phyloP scores from a whole-genome alignment of 2,113 vertebrate species.

The Podarcis raffonei region DNA sequence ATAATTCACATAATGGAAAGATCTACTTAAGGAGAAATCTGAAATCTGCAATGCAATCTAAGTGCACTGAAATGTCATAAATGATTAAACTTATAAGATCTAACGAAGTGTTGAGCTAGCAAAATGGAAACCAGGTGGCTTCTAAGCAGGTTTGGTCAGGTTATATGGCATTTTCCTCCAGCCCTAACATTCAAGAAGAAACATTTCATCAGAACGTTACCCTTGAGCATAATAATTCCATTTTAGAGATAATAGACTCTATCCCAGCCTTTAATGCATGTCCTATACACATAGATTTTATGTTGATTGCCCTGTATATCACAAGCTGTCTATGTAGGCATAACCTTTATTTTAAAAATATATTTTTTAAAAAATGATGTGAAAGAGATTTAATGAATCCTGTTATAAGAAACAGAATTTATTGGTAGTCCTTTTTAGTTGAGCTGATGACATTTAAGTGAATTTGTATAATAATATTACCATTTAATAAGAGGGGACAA shows the following conservation, averaged over 20 bases:
- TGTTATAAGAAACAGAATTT: constrained; percentile 13
- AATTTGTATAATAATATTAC: constrained; percentile 14
- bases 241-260: constrained; percentile 42
- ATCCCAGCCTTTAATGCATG: constrained; percentile 24
- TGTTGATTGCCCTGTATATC: constrained; percentile 10
- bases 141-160: constrained; percentile 56
- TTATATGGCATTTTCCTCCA: constrained; percentile 22
- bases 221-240: constrained; percentile 36
- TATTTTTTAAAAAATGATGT: not conserved
- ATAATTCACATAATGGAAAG: constrained; percentile 54
- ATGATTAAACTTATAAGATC: constrained; percentile 49
- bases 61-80: constrained; percentile 56
- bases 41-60: constrained; percentile 40
- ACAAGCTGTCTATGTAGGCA: not conserved
- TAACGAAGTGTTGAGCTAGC: constrained; percentile 52
- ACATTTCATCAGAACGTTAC: constrained; percentile 20
- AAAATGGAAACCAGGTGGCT: constrained; percentile 57
- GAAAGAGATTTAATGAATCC: constrained; percentile 26
- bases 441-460: constrained; percentile 27
- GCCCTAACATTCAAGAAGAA: constrained; percentile 17
- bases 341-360: constrained; percentile 29
- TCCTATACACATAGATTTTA: constrained; percentile 11
- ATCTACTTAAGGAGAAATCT: constrained; percentile 49
- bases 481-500: constrained; percentile 21
- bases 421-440: not conserved